Evolutionary conservation across 2,113 vertebrate genomes (phyloP).

Genomic region (Nematolebias whitei): DNA sequence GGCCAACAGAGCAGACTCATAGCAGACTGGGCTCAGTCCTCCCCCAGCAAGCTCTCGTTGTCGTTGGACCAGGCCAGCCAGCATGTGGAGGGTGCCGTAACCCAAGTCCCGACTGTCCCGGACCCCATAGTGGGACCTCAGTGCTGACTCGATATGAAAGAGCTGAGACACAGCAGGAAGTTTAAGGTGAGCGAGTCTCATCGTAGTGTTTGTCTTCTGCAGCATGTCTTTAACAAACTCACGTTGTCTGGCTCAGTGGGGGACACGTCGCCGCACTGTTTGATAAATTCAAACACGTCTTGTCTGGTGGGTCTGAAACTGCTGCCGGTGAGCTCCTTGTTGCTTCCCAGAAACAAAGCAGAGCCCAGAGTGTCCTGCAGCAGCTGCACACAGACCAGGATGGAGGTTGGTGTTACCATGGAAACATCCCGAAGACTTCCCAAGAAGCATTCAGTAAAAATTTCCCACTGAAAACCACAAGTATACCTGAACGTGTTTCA

Average conservation of each 20-base stretch:
- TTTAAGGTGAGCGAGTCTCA: not conserved
- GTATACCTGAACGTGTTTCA: constrained; percentile 76
- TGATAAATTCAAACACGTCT: constrained; percentile 83
- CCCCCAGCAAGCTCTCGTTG: constrained; percentile 60
- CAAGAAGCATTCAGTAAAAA: not conserved
- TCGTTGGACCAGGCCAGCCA: constrained; percentile 64
- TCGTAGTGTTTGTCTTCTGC: not conserved
- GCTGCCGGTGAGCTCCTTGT: constrained; percentile 22
- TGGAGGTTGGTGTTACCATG: not conserved
- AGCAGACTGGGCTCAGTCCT: constrained; percentile 63
- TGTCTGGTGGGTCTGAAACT: constrained; percentile 78
- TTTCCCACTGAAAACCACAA: not conserved
- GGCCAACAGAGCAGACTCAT: constrained; percentile 76
- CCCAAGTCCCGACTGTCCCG: constrained; percentile 78
- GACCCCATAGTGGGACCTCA: constrained; percentile 76
- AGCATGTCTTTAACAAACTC: constrained; percentile 29
- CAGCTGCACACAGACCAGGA: constrained; percentile 57
- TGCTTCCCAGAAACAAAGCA: constrained; percentile 57
- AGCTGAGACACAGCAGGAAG: constrained; percentile 56
- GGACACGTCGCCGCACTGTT: constrained; percentile 72
- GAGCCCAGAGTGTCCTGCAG: constrained; percentile 77
- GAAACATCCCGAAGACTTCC: not conserved
- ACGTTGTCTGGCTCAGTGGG: constrained; percentile 68
- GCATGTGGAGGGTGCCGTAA: constrained; percentile 66
- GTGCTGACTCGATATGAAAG: constrained; percentile 69